Conservation (phyloP, 2,888 invertebrate genomes). For the Rambutsinella grinnellia region DNA sequence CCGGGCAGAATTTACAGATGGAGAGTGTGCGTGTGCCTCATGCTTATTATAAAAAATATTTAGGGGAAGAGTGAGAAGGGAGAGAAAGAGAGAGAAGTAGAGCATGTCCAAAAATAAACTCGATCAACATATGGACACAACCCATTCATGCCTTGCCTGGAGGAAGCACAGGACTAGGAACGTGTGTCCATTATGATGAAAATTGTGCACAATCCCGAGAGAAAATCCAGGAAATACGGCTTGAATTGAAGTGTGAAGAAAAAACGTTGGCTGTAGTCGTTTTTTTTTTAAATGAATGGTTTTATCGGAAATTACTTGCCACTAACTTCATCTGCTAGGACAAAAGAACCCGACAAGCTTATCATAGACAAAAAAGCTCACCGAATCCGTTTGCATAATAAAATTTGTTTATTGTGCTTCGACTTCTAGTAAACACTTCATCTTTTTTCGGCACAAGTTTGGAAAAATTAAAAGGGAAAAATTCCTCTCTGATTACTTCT, state of each 20-base stretch:
- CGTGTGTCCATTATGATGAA: conserved; percentile 18
- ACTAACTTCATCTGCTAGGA: neutral
- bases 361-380: no score
- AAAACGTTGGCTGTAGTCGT: no score
- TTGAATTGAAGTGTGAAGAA: conserved; percentile 31
- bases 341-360: no score
- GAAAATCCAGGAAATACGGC: conserved; percentile 42
- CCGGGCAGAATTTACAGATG: neutral
- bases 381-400: no score
- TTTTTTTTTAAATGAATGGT: neutral
- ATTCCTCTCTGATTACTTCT: neutral
- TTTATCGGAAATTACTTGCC: conserved; percentile 48
- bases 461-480: conserved; percentile 5
- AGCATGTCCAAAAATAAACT: conserved; percentile 11
- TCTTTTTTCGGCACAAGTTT: no score
- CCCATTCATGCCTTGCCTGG: conserved; percentile 14
- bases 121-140: conserved; percentile 27
- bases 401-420: no score
- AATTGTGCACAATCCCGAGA: neutral
- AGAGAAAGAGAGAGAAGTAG: neutral
- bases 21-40: neutral
- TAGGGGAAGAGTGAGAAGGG: neutral
- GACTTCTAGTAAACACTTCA: no score
- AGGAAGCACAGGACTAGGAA: conserved; percentile 1
- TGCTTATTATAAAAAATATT: neutral